phyloP scores from a whole-genome alignment of 2,113 vertebrate genomes.

The Noturus placidus region DNA sequence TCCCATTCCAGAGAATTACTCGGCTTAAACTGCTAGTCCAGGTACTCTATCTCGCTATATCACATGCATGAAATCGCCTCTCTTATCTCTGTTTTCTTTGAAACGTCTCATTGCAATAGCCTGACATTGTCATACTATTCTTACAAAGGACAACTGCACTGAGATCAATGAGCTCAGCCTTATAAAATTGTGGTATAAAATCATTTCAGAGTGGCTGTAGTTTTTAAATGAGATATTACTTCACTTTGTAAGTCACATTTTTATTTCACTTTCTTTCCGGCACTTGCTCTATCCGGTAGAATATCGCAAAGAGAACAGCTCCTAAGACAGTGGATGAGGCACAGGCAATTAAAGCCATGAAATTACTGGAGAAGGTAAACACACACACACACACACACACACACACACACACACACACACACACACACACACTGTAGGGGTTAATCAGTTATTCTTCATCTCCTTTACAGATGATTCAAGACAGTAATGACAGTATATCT shows the following conservation, averaged over 20 bases:
- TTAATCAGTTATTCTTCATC: neutral
- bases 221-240: neutral
- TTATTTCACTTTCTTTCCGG: slow-evolving; percentile 14
- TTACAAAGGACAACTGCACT: neutral
- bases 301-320: slow-evolving; percentile 89
- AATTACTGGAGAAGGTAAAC: slow-evolving; percentile 85
- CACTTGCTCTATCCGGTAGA: slow-evolving; percentile 69
- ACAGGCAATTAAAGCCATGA: slow-evolving; percentile 86
- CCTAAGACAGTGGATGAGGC: slow-evolving; percentile 81
- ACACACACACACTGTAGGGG: neutral
- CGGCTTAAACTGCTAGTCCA: slow-evolving; percentile 93
- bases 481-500: slow-evolving; percentile 91
- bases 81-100: neutral
- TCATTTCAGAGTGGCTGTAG: neutral
- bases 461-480: slow-evolving; percentile 83
- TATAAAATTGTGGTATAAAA: neutral
- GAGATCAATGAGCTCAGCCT: neutral
- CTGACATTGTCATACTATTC: too few relatives aligned
- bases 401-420: neutral
- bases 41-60: slow-evolving; percentile 67
- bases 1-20: slow-evolving; percentile 96
- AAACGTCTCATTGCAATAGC: neutral
- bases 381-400: neutral
- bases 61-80: neutral
- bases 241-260: too few relatives aligned